Percentiles rank a stretch among this genome's conserved stretches.
These are phyloP conservation scores for Potamarius usumacintae DNA, from an alignment of 2,113 vertebrate species.

Conservation along the genomic window DNA sequence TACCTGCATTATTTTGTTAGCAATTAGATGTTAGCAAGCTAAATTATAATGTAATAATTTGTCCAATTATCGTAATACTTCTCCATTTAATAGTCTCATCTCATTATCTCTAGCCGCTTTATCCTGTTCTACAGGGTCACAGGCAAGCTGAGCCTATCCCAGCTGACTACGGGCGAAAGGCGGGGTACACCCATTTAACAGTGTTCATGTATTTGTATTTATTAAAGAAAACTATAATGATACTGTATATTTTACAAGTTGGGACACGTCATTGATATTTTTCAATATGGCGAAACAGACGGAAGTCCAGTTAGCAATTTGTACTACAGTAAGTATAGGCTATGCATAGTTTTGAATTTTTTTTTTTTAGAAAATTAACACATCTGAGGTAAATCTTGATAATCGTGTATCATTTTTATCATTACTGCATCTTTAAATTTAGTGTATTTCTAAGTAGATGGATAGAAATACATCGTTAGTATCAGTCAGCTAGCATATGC, in stretches of 20 bases:
- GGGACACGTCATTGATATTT: background rate
- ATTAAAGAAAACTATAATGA: background rate
- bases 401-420: background rate
- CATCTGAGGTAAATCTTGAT: background rate
- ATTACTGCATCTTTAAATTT: background rate
- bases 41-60: background rate
- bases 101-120: too few species aligned
- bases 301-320: background rate
- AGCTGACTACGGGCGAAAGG: too few species aligned
- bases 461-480: background rate
- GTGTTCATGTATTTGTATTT: background rate
- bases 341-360: too few species aligned
- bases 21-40: background rate
- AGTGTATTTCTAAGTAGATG: background rate
- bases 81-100: background rate
- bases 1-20: background rate
- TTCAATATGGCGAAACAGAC: background rate
- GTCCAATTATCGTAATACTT: background rate
- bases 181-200: background rate
- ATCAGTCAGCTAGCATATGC: background rate
- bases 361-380: background rate
- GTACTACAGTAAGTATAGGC: background rate
- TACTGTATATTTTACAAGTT: background rate
- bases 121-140: background rate
- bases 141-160: too few species aligned